phyloP scores from a whole-genome alignment of 2,888 invertebrate species.

The Xylocampa areola region DNA sequence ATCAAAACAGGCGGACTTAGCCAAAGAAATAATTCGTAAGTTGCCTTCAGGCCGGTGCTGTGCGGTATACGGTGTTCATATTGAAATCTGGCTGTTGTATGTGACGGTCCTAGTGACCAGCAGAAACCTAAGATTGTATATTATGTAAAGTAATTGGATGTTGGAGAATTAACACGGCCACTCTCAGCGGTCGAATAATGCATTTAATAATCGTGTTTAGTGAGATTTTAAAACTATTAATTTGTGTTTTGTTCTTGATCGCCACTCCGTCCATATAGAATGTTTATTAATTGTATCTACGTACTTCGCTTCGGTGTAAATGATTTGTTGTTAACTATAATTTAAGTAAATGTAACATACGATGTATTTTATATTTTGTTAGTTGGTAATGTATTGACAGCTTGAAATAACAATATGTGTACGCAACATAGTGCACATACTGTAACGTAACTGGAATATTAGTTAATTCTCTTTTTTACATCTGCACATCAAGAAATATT shows the following conservation, averaged over 20 bases:
- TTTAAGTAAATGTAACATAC: conserved; percentile 17
- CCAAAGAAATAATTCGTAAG: conserved; percentile 26
- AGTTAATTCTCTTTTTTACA: too few relatives aligned
- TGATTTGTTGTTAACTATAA: conserved; percentile 52
- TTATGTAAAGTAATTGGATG: conserved; percentile 36
- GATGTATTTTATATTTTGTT: conserved; percentile 11
- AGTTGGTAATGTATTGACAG: conserved; percentile 5
- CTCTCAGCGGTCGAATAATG: conserved; percentile 71
- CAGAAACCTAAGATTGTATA: conserved; percentile 41
- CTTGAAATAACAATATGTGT: conserved; percentile 1
- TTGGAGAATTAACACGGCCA: conserved; percentile 56
- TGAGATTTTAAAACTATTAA: conserved; percentile 70
- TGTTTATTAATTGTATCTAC: conserved; percentile 52
- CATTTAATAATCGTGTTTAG: conserved; percentile 77
- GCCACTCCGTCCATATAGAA: conserved; percentile 72
- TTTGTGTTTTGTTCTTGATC: conserved; percentile 60
- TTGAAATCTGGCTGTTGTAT: conserved; percentile 27
- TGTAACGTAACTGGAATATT: too few relatives aligned
- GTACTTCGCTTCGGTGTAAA: conserved; percentile 57
- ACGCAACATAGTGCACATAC: not conserved
- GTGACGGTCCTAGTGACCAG: conserved; percentile 31
- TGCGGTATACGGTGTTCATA: conserved; percentile 22
- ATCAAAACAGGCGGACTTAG: conserved; percentile 20
- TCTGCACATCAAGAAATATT: too few relatives aligned
- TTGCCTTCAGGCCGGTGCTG: conserved; percentile 22